These are phyloP conservation scores for Atta texana DNA, from an alignment of 1,140 invertebrate species.

Conservation along the genomic window DNA sequence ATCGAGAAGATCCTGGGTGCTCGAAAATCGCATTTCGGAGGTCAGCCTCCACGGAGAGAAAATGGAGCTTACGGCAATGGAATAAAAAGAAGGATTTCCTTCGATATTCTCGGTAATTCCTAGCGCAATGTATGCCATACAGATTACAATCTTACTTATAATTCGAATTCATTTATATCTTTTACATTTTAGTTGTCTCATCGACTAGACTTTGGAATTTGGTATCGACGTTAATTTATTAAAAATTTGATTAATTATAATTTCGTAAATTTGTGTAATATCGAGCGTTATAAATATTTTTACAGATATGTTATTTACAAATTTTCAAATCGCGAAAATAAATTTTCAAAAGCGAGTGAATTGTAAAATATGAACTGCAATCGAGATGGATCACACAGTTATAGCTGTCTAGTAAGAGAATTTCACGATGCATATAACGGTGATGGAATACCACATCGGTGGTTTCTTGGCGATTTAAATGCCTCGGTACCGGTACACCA, in stretches of 20 bases:
- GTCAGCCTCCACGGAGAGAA: constrained; percentile 43
- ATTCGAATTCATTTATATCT: background rate
- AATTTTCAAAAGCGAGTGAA: background rate
- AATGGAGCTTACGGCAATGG: constrained; percentile 40
- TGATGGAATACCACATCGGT: constrained; percentile 20
- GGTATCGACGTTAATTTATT: background rate
- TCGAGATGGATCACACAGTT: constrained; percentile 15
- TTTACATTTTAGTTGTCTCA: constrained; percentile 4
- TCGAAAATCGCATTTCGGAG: constrained; percentile 72
- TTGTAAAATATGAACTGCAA: constrained; percentile 1
- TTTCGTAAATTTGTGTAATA: background rate
- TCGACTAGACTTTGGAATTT: background rate
- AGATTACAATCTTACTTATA: constrained; percentile 11
- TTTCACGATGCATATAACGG: constrained; percentile 20
- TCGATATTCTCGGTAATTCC: constrained; percentile 24
- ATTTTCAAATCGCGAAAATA: background rate
- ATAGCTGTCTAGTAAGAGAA: constrained; percentile 10
- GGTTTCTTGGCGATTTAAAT: constrained; percentile 63
- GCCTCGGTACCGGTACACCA: constrained; percentile 35
- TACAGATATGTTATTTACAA: background rate
- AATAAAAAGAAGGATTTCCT: constrained; percentile 33
- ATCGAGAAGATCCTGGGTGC: constrained; percentile 63
- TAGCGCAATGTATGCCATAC: background rate
- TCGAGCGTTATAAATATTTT: background rate
- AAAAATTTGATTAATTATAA: background rate